Conservation (phyloP, 2,797 vertebrate genomes). For the Percopsis omiscomaycus region DNA sequence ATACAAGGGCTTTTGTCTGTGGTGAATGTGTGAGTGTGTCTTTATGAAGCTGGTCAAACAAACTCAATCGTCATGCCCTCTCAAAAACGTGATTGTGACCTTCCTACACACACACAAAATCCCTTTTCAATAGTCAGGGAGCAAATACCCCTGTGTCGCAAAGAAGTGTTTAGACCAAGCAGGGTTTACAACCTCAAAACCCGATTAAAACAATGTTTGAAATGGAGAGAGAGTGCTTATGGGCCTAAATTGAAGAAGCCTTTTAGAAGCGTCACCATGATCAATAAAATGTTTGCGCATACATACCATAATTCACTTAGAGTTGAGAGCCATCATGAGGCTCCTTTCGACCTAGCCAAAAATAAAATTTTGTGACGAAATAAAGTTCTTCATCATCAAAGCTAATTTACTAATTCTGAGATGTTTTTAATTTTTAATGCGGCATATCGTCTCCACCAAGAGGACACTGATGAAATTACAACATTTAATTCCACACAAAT, state of each 20-base stretch:
- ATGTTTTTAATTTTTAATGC: neutral
- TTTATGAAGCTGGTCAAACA: neutral
- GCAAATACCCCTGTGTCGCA: neutral
- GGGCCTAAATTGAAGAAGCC: conserved; percentile 16
- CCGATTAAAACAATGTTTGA: conserved; percentile 25
- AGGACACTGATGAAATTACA: conserved; percentile 18
- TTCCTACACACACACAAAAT: neutral
- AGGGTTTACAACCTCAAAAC: conserved; percentile 30
- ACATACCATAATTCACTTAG: conserved; percentile 53
- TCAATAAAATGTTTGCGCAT: conserved; percentile 46
- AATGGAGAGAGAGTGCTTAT: neutral
- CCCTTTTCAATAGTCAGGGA: conserved; percentile 2
- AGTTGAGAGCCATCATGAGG: conserved; percentile 30
- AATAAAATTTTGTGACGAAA: neutral
- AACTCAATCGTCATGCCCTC: neutral
- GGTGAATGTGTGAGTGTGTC: neutral
- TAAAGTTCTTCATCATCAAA: too few relatives aligned
- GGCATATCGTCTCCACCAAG: conserved; percentile 49
- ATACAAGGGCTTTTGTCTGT: conserved; percentile 6
- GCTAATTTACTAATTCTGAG: neutral
- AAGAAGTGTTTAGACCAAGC: conserved; percentile 14
- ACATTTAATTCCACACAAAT: neutral
- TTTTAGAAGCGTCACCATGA: conserved; percentile 47
- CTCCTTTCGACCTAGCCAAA: conserved; percentile 41
- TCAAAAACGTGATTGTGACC: conserved; percentile 5